Base-by-base conservation (phyloP, 2,888 invertebrate species). In the Acrobeloides nanus region DNA sequence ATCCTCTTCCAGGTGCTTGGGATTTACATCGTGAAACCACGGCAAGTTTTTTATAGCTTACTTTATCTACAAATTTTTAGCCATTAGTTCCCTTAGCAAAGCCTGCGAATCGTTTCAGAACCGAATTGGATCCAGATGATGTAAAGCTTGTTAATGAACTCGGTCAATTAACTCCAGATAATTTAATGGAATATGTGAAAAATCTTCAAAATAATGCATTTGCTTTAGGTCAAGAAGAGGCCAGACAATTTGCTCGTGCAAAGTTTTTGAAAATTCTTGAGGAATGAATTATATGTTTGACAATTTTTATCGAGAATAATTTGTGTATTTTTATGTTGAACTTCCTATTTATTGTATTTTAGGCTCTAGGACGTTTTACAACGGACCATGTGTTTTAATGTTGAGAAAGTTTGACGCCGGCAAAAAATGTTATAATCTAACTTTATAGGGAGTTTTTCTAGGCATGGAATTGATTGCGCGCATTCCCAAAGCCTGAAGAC, bases 181-280 rank as follows among this genome's bases (percentile, higher is more conserved):
- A 85, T 55, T 78, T 95, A 24, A 84, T 93, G 64, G 84, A 87
- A 67, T 92, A 92, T 81, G 87, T 95, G 0, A 86, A 88, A 75
- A 86, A 87, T 71, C 79, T 95, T 15, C 90, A 93, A 74, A 90
- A 93, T 73, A 81, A 86, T 51, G 89, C 93, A 0, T 95, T 92
- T 75, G 87, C 89, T 70, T 78, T 97, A 25, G 93, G 92, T 3
- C 79, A 89, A 15, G 89, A 90, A 74, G 93, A 95, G 78, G 76
- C 65, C 66, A 33, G 46, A 39, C 57, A 57, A 38, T 55, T 51
- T 35, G 42, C 49, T 18, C 52, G 57, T 5, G 57, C 50, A 1
- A 57, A 54, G 47, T 43, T 50, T 26, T 32, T 57, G 26, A 43
- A 47, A 17, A 46, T 57, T 21, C 59, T 59, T 42, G 47, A 55